Percentiles rank a stretch among this genome's conserved stretches.
These are phyloP conservation scores for Machimus rusticus DNA, from an alignment of 2,888 invertebrate species.

Conservation along the genomic window DNA sequence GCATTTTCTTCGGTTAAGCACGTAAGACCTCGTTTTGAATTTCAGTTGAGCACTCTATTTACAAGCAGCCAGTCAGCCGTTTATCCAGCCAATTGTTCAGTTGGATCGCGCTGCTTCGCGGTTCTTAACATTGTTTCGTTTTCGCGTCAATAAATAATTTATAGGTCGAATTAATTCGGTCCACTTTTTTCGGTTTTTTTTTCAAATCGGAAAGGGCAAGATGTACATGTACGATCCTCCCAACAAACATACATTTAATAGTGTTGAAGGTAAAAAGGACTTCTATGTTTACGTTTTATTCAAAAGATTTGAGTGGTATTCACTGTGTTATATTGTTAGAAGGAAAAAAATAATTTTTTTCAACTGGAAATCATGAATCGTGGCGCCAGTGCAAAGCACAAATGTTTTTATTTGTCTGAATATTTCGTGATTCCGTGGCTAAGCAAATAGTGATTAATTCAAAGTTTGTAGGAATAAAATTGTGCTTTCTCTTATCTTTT, in stretches of 20 bases:
- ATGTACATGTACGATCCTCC: conserved; percentile 80
- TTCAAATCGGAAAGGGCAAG: neutral
- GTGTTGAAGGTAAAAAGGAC: conserved; percentile 73
- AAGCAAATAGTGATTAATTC: neutral
- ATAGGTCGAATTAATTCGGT: neutral
- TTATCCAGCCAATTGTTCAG: conserved; percentile 9
- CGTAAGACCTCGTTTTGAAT: conserved; percentile 29
- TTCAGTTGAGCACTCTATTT: conserved; percentile 25
- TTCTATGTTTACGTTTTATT: neutral
- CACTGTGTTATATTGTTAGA: neutral
- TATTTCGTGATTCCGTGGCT: neutral
- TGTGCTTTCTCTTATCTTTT: neutral
- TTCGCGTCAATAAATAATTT: neutral
- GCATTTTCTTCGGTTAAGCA: neutral
- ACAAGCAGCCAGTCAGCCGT: conserved; percentile 2
- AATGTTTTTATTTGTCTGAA: neutral
- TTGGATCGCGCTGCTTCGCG: neutral
- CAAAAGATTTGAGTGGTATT: neutral
- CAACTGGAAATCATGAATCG: neutral
- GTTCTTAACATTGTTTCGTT: neutral
- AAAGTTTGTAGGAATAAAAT: neutral
- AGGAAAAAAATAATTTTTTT: neutral
- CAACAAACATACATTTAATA: conserved; percentile 75
- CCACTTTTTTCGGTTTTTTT: neutral
- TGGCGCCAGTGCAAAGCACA: neutral